A percentile compares a stretch with the other conserved stretches of the same genome.
phyloP scores from a whole-genome alignment of 2,888 invertebrate species.

The Andrena marginata region DNA sequence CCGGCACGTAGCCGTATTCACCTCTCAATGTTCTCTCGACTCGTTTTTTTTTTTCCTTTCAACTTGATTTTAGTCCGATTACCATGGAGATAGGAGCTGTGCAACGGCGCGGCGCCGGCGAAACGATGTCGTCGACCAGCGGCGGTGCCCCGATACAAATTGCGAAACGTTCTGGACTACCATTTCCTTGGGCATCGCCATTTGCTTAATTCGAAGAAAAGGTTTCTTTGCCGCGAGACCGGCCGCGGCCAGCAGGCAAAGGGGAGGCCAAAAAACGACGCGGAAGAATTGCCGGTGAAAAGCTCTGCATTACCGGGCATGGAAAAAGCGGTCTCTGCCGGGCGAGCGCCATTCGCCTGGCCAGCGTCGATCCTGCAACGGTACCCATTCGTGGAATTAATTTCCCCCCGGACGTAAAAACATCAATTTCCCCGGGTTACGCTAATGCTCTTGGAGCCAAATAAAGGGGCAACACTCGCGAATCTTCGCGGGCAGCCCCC shows the following conservation, averaged over 20 bases:
- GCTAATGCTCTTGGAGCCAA: constrained; percentile 50
- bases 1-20: background rate
- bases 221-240: constrained; percentile 30
- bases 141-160: constrained; percentile 31
- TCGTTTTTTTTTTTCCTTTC: constrained; percentile 7
- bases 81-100: background rate
- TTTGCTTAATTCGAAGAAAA: constrained; percentile 55
- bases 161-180: background rate
- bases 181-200: constrained; percentile 32
- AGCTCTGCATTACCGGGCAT: constrained; percentile 50
- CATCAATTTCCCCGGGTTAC: constrained; percentile 58
- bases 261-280: constrained; percentile 38
- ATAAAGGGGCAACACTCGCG: constrained; percentile 50
- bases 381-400: constrained; percentile 60
- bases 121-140: constrained; percentile 9
- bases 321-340: constrained; percentile 55
- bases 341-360: constrained; percentile 35
- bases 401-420: constrained; percentile 53
- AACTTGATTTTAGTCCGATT: constrained; percentile 19
- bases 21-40: background rate
- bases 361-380: constrained; percentile 24
- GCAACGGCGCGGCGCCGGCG: background rate
- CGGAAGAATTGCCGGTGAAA: constrained; percentile 52
- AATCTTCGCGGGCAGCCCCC: constrained; percentile 22
- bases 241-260: constrained; percentile 36